A percentile compares a stretch with the other conserved stretches of the same genome.
phyloP scores from a whole-genome alignment of 1,140 invertebrate genomes.

The Acromyrmex charruanus region DNA sequence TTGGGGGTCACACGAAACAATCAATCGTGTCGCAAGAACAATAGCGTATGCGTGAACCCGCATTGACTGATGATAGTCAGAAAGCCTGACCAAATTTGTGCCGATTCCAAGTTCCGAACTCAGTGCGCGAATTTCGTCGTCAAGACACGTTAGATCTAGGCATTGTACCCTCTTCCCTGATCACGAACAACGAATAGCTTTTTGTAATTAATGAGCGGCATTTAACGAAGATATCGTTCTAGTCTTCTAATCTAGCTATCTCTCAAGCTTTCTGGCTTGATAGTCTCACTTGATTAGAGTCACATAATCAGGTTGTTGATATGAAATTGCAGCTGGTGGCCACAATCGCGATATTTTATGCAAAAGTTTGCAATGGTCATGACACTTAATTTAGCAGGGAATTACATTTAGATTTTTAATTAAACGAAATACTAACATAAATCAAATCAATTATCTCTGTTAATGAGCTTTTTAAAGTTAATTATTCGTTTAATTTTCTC shows the following conservation, averaged over 20 bases:
- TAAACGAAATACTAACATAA: slow-evolving; percentile 11
- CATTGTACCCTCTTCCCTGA: slow-evolving; percentile 16
- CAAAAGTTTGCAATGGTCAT: neutral
- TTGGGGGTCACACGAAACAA: slow-evolving; percentile 51
- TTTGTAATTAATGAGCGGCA: slow-evolving; percentile 65
- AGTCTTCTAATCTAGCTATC: neutral
- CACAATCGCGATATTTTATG: slow-evolving; percentile 16
- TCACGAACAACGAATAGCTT: slow-evolving; percentile 30
- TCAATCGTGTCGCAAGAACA: slow-evolving; percentile 34
- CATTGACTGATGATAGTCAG: slow-evolving; percentile 57
- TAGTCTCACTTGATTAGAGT: slow-evolving; percentile 47
- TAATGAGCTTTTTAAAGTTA: slow-evolving; percentile 26
- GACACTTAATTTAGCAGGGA: slow-evolving; percentile 9
- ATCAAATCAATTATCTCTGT: slow-evolving; percentile 11
- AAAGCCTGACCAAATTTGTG: slow-evolving; percentile 3
- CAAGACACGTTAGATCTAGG: neutral
- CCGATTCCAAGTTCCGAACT: slow-evolving; percentile 39
- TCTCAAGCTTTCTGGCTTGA: slow-evolving; percentile 3
- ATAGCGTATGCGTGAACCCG: slow-evolving; percentile 42
- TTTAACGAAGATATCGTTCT: slow-evolving; percentile 14
- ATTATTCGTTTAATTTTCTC: slow-evolving; percentile 32
- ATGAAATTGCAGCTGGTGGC: neutral
- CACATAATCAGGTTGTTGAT: slow-evolving; percentile 14
- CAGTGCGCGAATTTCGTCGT: slow-evolving; percentile 1
- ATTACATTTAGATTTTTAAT: slow-evolving; percentile 36